These are phyloP conservation scores for Echinometra lucunter DNA, from an alignment of 53 echinoderm and acorn worm genomes.

Conservation along the genomic window DNA sequence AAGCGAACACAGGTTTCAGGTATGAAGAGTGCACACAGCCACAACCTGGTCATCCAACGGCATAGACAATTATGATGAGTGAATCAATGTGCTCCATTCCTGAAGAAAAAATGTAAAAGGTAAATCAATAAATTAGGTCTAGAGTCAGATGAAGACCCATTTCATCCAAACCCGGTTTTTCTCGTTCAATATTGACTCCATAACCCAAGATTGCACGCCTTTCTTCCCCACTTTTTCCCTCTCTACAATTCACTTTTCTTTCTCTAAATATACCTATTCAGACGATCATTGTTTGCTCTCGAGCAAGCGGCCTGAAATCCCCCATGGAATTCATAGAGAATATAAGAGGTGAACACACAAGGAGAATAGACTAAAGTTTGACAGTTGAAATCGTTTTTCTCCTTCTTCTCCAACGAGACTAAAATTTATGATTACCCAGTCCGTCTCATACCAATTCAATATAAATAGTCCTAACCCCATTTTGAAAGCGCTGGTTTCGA, in stretches of 20 bases:
- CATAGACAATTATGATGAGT: background rate
- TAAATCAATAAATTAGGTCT: slow-evolving; percentile 34
- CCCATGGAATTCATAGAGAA: slow-evolving; percentile 29
- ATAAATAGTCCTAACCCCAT: slow-evolving; percentile 62
- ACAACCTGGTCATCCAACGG: background rate
- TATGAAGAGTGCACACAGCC: too few relatives aligned
- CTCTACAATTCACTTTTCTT: slow-evolving; percentile 44
- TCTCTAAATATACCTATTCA: slow-evolving; percentile 64
- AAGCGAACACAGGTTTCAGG: too few relatives aligned
- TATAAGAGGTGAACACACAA: slow-evolving; percentile 1
- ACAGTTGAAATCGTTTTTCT: background rate
- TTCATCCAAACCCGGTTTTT: slow-evolving; percentile 51
- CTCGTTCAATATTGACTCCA: slow-evolving; percentile 62
- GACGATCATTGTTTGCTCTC: slow-evolving; percentile 47
- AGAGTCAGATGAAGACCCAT: slow-evolving; percentile 24
- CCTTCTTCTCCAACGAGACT: background rate
- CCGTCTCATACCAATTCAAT: background rate
- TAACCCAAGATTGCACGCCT: slow-evolving; percentile 4
- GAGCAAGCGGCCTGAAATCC: slow-evolving; percentile 54
- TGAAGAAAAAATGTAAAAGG: background rate
- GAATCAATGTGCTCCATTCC: background rate
- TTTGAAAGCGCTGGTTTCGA: background rate
- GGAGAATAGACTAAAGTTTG: slow-evolving; percentile 31
- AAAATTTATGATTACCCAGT: slow-evolving; percentile 14
- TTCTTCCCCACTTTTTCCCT: background rate